A percentile compares a stretch with the other conserved stretches of the same genome.
Conservation (phyloP, 2,797 vertebrate genomes). For the Gallinago nigripennis region DNA sequence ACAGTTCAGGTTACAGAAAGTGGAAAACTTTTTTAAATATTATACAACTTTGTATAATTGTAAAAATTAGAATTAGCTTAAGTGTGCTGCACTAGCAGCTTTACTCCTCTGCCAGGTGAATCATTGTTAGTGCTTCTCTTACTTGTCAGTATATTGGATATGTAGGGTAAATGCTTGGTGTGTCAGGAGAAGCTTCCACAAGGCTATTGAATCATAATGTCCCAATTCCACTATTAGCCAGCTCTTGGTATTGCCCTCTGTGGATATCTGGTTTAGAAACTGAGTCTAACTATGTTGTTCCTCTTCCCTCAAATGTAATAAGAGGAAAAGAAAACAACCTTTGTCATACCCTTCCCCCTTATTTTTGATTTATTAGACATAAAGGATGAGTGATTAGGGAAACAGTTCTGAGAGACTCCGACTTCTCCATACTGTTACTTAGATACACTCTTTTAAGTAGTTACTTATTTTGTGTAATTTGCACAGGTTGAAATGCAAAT, state of each 20-base stretch:
- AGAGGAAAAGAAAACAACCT: neutral
- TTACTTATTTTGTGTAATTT: neutral
- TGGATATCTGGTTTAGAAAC: neutral
- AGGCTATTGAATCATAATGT: neutral
- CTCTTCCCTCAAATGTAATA: neutral
- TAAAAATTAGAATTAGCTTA: neutral
- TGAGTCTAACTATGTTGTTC: rapidly evolving
- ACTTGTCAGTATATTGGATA: neutral
- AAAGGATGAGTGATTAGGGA: neutral
- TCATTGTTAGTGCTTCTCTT: neutral
- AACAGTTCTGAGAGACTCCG: neutral
- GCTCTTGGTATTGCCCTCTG: neutral
- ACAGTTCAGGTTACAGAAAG: neutral
- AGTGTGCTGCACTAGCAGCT: neutral
- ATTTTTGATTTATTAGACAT: neutral
- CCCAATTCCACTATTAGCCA: rapidly evolving
- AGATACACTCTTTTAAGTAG: neutral
- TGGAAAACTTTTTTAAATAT: neutral
- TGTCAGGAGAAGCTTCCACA: neutral
- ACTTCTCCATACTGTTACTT: neutral
- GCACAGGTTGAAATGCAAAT: neutral
- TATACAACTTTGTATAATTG: neutral
- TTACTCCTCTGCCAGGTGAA: neutral
- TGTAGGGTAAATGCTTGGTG: neutral
- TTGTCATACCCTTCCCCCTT: neutral